Percentiles rank a stretch among this genome's conserved stretches.
Conservation (phyloP, 2,797 vertebrate species). For the Xerus rutilus region DNA sequence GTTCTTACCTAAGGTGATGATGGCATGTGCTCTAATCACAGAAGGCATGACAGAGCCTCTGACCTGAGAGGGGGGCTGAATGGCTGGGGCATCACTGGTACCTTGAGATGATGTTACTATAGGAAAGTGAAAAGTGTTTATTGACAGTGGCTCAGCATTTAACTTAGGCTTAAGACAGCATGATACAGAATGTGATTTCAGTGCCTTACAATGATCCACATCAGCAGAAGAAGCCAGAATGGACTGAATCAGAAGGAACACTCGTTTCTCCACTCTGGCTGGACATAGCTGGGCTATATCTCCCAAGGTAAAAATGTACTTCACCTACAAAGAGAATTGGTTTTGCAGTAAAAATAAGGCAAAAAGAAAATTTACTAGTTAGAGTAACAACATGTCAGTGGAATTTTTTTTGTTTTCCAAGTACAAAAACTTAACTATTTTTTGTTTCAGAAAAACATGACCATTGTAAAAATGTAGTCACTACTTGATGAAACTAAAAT, state of each 20-base stretch:
- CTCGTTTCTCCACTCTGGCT: constrained; percentile 90
- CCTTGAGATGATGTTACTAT: constrained; percentile 64
- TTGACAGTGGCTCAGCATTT: background rate
- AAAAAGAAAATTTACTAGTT: constrained; percentile 33
- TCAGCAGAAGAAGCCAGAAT: constrained; percentile 90
- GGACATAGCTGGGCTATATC: constrained; percentile 94
- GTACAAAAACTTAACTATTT: background rate
- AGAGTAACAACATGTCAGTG: background rate
- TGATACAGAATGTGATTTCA: fast-evolving
- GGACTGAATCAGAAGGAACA: constrained; percentile 94
- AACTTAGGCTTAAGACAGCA: background rate
- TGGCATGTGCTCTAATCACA: constrained; percentile 93
- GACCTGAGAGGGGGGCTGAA: constrained; percentile 91
- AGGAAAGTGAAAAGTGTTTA: background rate
- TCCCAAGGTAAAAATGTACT: constrained; percentile 95
- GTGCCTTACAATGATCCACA: constrained; percentile 87
- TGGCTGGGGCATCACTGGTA: constrained; percentile 83
- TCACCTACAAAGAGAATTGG: constrained; percentile 90
- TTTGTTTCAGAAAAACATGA: constrained; percentile 16
- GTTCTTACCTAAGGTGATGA: constrained; percentile 94
- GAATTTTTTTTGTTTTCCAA: background rate
- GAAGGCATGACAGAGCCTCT: constrained; percentile 91
- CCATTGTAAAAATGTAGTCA: background rate
- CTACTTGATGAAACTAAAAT: constrained; percentile 20
- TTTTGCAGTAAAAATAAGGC: constrained; percentile 59